Percentiles rank a stretch among this genome's conserved stretches.
Evolutionary conservation across 2,888 invertebrate genomes (phyloP).

Genomic region (Ormyrus thymus): DNA sequence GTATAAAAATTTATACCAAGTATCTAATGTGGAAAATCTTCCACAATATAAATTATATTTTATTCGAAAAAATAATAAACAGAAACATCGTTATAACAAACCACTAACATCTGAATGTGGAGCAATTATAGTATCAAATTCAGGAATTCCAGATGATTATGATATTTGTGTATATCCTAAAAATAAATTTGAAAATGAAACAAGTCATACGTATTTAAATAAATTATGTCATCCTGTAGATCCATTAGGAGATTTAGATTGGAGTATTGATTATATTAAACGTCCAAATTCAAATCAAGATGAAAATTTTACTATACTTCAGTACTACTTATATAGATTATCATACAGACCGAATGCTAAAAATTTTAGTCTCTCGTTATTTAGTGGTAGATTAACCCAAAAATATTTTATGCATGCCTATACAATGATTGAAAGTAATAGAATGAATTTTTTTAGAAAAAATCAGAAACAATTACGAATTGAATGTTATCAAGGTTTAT

Average conservation of each 20-base stretch:
- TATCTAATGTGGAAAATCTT: neutral
- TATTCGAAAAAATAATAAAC: neutral
- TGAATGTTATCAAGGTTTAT: conserved; percentile 42
- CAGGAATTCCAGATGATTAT: conserved; percentile 16
- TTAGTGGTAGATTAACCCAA: conserved; percentile 23
- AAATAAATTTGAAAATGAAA: neutral
- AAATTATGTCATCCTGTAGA: neutral
- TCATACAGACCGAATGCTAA: conserved; percentile 14
- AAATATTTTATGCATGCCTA: conserved; percentile 33
- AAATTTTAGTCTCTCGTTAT: conserved; percentile 26
- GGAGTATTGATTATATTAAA: conserved; percentile 16
- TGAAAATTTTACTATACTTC: conserved; percentile 10
- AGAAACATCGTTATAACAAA: conserved; percentile 5
- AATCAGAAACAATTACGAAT: conserved; percentile 38
- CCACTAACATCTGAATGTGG: conserved; percentile 37
- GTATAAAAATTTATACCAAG: neutral
- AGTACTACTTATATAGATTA: conserved; percentile 28
- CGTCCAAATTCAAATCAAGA: conserved; percentile 1
- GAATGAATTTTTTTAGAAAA: conserved; percentile 24
- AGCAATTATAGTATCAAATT: conserved; percentile 37
- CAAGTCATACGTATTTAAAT: conserved; percentile 25
- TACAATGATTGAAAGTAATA: conserved; percentile 34
- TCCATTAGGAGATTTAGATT: conserved; percentile 35
- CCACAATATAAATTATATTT: neutral
- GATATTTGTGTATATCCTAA: conserved; percentile 43